phyloP scores from a whole-genome alignment of 2,797 vertebrate species.

The Tragelaphus oryx region DNA sequence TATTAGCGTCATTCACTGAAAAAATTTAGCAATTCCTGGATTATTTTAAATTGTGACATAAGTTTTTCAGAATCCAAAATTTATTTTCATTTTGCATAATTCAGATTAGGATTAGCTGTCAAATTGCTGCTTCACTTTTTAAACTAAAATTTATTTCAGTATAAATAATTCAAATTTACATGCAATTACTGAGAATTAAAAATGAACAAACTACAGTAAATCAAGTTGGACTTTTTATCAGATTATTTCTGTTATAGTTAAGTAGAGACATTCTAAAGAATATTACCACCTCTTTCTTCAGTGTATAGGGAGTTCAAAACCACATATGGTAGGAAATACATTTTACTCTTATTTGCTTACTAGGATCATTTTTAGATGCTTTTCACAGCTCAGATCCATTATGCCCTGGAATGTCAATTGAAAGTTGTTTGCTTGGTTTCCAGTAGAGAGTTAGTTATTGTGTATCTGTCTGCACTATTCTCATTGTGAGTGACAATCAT shows the following conservation, averaged over 20 bases:
- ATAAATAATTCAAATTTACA: not conserved
- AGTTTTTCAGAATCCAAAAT: not conserved
- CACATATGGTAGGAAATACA: not conserved
- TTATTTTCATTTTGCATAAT: not conserved
- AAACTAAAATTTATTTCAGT: not conserved
- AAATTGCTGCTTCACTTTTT: not conserved
- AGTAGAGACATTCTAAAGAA: not conserved
- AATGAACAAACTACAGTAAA: not conserved
- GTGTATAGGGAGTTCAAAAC: not conserved
- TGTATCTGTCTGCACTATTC: conserved; percentile 44
- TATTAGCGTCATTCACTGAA: not conserved
- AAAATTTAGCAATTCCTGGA: not conserved
- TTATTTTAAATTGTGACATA: not conserved
- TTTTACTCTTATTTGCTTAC: conserved; percentile 54
- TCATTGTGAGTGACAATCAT: conserved; percentile 53
- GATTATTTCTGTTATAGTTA: not conserved
- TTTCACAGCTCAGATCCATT: conserved; percentile 59
- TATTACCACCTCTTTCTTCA: not conserved
- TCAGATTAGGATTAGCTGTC: not conserved
- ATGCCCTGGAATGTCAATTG: conserved; percentile 47
- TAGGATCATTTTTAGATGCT: conserved; percentile 29
- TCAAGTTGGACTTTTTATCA: not conserved
- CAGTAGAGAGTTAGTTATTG: conserved; percentile 60
- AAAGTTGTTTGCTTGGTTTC: conserved; percentile 61
- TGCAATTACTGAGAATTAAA: not conserved